These are phyloP conservation scores for Scomber scombrus DNA, from an alignment of 2,113 vertebrate species.

Conservation along the genomic window DNA sequence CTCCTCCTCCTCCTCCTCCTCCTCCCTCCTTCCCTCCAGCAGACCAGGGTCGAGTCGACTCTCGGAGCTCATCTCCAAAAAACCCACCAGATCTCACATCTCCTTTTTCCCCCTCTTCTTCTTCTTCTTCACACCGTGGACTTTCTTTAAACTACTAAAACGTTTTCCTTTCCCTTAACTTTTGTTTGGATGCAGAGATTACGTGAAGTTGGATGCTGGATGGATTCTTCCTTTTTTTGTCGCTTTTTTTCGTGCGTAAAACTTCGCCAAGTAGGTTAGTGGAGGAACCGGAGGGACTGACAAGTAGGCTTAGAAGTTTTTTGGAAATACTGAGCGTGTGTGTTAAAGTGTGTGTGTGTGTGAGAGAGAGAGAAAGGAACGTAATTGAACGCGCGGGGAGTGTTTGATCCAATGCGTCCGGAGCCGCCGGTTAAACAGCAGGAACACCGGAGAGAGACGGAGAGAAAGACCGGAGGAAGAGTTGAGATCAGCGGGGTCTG, in stretches of 20 bases:
- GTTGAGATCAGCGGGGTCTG: conserved; percentile 25
- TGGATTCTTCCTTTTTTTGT: conserved; percentile 11
- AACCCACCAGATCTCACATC: background rate
- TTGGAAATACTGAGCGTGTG: background rate
- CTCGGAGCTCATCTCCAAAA: conserved; percentile 52
- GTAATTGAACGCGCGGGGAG: background rate
- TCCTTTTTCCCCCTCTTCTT: too few relatives aligned
- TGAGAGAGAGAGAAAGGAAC: background rate
- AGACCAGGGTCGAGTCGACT: conserved; percentile 27
- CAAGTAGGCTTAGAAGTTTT: background rate
- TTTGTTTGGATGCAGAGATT: background rate
- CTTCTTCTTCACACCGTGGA: background rate
- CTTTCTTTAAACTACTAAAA: background rate
- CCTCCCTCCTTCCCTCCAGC: background rate
- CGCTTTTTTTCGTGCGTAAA: conserved; percentile 15
- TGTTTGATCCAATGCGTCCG: conserved; percentile 40
- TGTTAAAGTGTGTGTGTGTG: background rate
- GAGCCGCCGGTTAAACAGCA: conserved; percentile 3
- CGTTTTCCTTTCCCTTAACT: background rate
- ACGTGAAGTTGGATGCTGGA: background rate
- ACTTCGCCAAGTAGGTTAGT: conserved; percentile 16
- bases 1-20: background rate
- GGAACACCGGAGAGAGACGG: conserved; percentile 17
- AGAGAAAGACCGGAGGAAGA: background rate
- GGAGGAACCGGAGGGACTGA: conserved; percentile 16